Conservation (phyloP, 1,140 invertebrate genomes). For the Neodiprion lecontei region DNA sequence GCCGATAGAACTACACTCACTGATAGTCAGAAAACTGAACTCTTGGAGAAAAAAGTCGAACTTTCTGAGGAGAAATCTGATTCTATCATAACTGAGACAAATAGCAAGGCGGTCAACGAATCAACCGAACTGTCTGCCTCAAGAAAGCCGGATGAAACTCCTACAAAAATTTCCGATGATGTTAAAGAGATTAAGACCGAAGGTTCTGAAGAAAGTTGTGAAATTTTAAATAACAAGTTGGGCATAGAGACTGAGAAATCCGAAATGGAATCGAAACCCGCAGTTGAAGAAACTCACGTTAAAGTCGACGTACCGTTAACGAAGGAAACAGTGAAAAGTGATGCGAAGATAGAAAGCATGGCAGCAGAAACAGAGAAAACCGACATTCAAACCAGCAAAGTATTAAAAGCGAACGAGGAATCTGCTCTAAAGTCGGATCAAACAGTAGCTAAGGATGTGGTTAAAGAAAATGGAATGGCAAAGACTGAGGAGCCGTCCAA, state of each 20-base stretch:
- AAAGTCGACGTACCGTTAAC: constrained; percentile 1
- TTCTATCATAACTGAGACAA: not conserved
- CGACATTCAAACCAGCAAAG: not conserved
- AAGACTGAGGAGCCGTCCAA: not conserved
- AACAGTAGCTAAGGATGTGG: not conserved
- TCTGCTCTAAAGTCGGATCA: constrained; percentile 12
- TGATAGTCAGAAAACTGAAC: not conserved
- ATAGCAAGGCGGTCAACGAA: not conserved
- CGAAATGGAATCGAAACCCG: not conserved
- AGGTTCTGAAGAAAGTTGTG: constrained; percentile 2
- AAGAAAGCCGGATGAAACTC: not conserved
- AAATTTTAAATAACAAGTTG: constrained; percentile 9
- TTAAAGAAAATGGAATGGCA: constrained; percentile 7
- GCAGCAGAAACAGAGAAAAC: constrained; percentile 10
- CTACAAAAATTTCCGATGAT: not conserved
- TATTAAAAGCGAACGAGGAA: not conserved
- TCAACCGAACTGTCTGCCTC: not conserved
- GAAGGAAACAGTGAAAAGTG: constrained; percentile 19
- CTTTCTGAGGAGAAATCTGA: not conserved
- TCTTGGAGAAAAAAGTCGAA: not conserved
- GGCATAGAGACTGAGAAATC: constrained; percentile 21
- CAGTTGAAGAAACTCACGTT: not conserved
- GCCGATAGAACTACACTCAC: constrained; percentile 13
- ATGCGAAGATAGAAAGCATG: constrained; percentile 15
- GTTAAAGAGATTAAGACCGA: constrained; percentile 28